phyloP scores from a whole-genome alignment of 2,888 invertebrate genomes.

The Entomobrya multifasciata region DNA sequence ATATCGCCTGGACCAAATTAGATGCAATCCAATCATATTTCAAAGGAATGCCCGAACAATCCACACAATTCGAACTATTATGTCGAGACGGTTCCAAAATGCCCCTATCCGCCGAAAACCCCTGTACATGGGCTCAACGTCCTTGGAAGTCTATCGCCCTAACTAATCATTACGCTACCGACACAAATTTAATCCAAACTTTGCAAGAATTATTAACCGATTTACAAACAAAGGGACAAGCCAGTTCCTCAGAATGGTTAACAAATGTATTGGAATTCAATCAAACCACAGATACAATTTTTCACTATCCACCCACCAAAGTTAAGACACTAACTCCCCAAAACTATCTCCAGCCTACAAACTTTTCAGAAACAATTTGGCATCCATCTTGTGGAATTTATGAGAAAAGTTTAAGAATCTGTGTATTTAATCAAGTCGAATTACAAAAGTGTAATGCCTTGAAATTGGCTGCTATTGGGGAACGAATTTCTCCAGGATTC shows the following conservation, averaged over 20 bases:
- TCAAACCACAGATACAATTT: constrained; percentile 25
- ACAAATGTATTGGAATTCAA: constrained; percentile 45
- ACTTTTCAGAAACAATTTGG: constrained; percentile 80
- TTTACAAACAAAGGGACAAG: background rate
- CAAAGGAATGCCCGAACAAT: constrained; percentile 20
- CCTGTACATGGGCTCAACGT: constrained; percentile 73
- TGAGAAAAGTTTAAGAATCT: constrained; percentile 83
- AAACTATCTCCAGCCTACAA: constrained; percentile 56
- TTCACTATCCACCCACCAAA: constrained; percentile 14
- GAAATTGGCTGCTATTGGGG: constrained; percentile 87
- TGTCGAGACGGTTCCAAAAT: constrained; percentile 66
- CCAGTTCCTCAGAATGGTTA: constrained; percentile 42
- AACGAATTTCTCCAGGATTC: constrained; percentile 87
- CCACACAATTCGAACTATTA: constrained; percentile 65
- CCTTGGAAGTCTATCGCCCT: constrained; percentile 60
- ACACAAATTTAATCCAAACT: background rate
- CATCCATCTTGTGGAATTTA: constrained; percentile 80
- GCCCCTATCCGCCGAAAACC: constrained; percentile 59
- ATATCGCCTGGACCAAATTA: constrained; percentile 82
- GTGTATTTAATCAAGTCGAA: constrained; percentile 86
- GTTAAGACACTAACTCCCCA: constrained; percentile 56
- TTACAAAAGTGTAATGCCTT: constrained; percentile 88
- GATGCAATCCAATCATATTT: constrained; percentile 70
- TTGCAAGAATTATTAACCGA: constrained; percentile 35
- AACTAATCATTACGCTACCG: background rate